Evolutionary conservation across 2,888 invertebrate genomes (phyloP).

Genomic region (Ametastegia equiseti): DNA sequence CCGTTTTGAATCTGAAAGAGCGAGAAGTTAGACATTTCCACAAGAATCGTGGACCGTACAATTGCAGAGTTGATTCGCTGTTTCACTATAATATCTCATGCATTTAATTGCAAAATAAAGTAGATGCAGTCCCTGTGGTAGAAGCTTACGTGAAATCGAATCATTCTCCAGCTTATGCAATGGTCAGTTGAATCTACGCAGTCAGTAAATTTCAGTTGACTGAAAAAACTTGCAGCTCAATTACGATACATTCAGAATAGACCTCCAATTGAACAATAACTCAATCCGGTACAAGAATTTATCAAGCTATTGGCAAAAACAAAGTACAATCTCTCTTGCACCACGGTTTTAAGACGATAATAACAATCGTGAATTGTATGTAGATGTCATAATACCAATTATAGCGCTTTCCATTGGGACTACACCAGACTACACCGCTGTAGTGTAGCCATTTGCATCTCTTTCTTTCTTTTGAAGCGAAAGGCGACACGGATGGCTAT

Average conservation of each 20-base stretch:
- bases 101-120: background rate
- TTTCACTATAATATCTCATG: conserved; percentile 17
- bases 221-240: background rate
- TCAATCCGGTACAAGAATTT: no score
- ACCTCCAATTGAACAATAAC: background rate
- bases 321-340: no score
- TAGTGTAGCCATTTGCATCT: no score
- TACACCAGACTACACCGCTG: no score
- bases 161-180: conserved; percentile 18
- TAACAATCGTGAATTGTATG: no score
- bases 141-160: conserved; percentile 31
- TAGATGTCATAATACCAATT: no score
- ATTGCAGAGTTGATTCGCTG: conserved; percentile 45
- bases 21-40: conserved; percentile 9
- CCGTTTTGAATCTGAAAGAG: conserved; percentile 63
- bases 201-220: background rate
- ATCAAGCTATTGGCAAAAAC: background rate
- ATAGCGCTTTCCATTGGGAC: no score
- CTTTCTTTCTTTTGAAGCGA: no score
- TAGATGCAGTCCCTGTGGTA: background rate
- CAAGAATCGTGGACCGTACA: background rate
- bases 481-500: no score
- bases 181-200: background rate
- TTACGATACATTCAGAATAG: background rate
- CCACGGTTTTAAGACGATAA: no score